Evolutionary conservation across 1,140 invertebrate genomes (phyloP).

Genomic region (Phenacoccus solenopsis): DNA sequence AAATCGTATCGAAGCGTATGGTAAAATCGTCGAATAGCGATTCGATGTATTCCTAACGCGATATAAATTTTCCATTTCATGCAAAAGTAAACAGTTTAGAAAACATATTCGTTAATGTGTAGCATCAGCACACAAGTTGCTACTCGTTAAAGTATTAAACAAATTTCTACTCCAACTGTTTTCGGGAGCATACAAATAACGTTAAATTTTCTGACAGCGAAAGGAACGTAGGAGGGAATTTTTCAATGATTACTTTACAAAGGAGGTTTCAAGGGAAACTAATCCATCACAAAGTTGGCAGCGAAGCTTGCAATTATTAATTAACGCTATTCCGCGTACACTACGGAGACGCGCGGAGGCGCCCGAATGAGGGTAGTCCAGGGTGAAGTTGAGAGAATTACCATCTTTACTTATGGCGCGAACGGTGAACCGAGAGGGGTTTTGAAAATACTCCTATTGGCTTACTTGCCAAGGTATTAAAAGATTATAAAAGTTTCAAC

Average conservation of each 20-base stretch:
- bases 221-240: not conserved
- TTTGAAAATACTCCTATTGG: not conserved
- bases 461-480: not conserved
- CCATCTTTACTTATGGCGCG: not conserved
- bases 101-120: constrained; percentile 12
- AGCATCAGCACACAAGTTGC: constrained; percentile 12
- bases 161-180: constrained; percentile 18
- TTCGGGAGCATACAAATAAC: constrained; percentile 11
- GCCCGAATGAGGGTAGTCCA: constrained; percentile 1
- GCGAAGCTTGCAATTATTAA: constrained; percentile 17
- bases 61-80: constrained; percentile 17
- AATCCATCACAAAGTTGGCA: constrained; percentile 17
- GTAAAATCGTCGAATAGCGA: too few relatives aligned
- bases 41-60: too few relatives aligned
- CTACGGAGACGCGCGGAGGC: not conserved
- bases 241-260: constrained; percentile 17
- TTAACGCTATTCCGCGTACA: constrained; percentile 14
- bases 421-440: not conserved
- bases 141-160: constrained; percentile 13
- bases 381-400: not conserved
- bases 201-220: not conserved
- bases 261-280: constrained; percentile 16
- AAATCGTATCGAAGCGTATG: too few relatives aligned
- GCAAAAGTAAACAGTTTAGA: constrained; percentile 15
- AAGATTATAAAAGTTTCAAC: not conserved